Evolutionary conservation across 2,888 invertebrate genomes (phyloP), one percentile per base, ranked within the genome.

Genomic region (Napeogenes inachia): DNA sequence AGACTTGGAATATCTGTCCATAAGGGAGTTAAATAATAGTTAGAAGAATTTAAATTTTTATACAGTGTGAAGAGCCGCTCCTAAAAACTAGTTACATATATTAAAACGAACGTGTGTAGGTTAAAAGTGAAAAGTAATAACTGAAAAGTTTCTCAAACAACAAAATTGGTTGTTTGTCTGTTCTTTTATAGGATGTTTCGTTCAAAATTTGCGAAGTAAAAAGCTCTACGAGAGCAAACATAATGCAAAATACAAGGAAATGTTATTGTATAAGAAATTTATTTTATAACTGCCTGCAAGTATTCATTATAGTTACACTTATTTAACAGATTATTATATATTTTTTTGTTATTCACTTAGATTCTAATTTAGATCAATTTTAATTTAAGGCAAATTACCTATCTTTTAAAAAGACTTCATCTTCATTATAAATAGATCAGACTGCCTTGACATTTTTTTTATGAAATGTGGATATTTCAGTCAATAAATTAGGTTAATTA

Each of bases 401-500:
- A 33, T 30, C 32, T 32, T 45, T 45, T n/a, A 45, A 56, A 30
- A 21, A n/a, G 21, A 57, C 13, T 57, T 32, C 30, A 21, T 55
- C n/a, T 55, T 35, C 55, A 35, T 55, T 32, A 42, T 6, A 42
- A 10, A 6, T 42, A 21, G 50, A 30, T 50, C 50, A 50, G 30
- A 10, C 12, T 12, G 30, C 12, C 50, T 47, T 50, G 50, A 30
- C 50, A 21, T 50, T 50, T 30, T 30, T 47, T 30, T 30, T 30
- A 50, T 30, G 30, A 50, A 50, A 50, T 50, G 50, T 50, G 10
- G 30, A 50, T 30, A 50, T 50, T 50, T 21, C 30, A 54, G 21
- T 60, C 60, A 54, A 67, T 61, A 67, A 67, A 66, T 65, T 63
- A 59, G 59, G 64, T 63, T 70, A 66, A 67, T 68, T 68, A 66